A percentile compares a stretch with the other conserved stretches of the same genome.
Conservation (phyloP, 2,113 vertebrate species). For the Neopipo cinnamomea region DNA sequence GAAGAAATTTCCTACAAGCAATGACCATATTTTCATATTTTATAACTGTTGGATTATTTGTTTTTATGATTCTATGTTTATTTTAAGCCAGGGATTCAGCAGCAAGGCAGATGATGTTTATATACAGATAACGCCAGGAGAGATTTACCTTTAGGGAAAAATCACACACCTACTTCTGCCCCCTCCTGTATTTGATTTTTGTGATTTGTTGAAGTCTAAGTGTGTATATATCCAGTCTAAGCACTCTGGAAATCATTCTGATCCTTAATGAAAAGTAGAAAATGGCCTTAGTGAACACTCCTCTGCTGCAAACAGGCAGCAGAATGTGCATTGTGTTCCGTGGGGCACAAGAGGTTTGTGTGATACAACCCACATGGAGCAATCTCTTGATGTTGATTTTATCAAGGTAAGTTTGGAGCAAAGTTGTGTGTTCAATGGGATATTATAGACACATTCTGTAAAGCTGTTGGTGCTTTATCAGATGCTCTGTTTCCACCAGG, state of each 20-base stretch:
- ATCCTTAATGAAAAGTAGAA: not conserved
- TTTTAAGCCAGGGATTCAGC: not conserved
- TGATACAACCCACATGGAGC: not conserved
- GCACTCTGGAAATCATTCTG: not conserved
- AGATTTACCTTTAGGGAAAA: not conserved
- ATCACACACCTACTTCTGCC: not conserved
- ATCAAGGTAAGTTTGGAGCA: not conserved
- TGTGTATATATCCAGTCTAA: not conserved
- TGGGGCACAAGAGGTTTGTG: not conserved
- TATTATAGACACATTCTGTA: not conserved
- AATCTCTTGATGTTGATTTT: not conserved
- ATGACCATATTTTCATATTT: not conserved
- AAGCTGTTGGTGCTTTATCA: not conserved
- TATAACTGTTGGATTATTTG: not conserved
- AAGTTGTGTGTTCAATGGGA: not conserved
- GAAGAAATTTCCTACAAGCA: not conserved
- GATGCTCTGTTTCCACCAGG: not conserved
- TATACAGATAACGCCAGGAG: not conserved
- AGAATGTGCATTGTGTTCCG: not conserved
- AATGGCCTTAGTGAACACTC: not conserved
- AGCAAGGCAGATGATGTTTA: not conserved
- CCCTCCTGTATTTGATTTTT: not conserved
- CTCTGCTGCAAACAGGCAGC: not conserved
- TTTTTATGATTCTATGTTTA: not conserved
- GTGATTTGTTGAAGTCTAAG: not conserved